Percentiles rank a stretch among this genome's conserved stretches.
Evolutionary conservation across 2,113 vertebrate genomes (phyloP).

Genomic region (Cebus imitator): DNA sequence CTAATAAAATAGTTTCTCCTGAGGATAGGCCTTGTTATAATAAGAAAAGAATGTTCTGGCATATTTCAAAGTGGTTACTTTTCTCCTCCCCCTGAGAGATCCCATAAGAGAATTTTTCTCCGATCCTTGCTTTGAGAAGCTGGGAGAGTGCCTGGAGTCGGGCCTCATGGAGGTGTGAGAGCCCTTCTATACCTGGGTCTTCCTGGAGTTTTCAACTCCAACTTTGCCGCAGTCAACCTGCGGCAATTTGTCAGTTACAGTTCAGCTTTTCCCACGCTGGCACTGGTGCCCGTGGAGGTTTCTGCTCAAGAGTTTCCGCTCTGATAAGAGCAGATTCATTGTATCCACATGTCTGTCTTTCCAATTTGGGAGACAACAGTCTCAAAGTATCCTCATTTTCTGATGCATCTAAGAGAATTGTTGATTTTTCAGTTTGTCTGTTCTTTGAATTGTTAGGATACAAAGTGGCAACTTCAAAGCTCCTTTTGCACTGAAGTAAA

Average conservation of each 20-base stretch:
- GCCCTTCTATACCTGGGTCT: neutral
- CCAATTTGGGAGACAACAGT: neutral
- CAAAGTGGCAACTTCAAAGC: neutral
- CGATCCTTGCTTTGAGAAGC: neutral
- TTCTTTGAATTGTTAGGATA: neutral
- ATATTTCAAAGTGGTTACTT: neutral
- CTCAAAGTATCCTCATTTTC: neutral
- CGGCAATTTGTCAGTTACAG: neutral
- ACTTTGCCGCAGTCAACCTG: neutral
- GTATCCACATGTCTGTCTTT: neutral
- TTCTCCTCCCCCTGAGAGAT: neutral
- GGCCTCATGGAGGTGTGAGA: neutral
- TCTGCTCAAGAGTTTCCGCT: neutral
- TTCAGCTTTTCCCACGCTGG: neutral
- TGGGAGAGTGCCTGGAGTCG: neutral
- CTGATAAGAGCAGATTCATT: neutral
- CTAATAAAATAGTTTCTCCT: neutral
- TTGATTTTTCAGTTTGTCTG: neutral
- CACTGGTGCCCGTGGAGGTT: neutral
- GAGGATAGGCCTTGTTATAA: neutral
- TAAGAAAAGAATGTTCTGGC: neutral
- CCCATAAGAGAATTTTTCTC: neutral
- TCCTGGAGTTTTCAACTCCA: neutral
- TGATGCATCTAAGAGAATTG: neutral
- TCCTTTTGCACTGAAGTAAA: neutral